These are phyloP conservation scores for Lucifuga dentata DNA, from an alignment of 2,113 vertebrate species.

Conservation along the genomic window DNA sequence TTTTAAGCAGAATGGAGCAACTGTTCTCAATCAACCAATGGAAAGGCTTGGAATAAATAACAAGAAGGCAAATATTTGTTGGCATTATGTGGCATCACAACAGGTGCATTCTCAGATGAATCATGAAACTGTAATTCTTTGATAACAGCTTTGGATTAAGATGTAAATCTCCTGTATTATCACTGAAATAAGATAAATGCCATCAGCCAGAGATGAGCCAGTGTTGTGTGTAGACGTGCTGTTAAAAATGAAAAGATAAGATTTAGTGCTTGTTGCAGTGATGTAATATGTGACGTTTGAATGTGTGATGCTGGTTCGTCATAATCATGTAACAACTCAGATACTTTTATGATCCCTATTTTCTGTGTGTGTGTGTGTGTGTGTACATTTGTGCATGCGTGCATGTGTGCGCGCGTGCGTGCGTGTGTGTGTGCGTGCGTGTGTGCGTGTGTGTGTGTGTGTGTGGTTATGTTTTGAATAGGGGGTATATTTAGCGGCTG, in stretches of 20 bases:
- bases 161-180: background rate
- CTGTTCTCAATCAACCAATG: background rate
- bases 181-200: background rate
- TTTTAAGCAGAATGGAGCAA: background rate
- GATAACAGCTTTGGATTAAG: background rate
- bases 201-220: background rate
- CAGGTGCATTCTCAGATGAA: background rate
- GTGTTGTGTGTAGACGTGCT: background rate
- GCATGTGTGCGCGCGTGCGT: constrained; percentile 15
- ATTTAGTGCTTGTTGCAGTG: background rate
- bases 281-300: constrained; percentile 14
- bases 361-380: constrained; percentile 18
- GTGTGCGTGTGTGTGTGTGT: constrained; percentile 7
- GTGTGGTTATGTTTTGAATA: constrained; percentile 36
- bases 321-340: constrained; percentile 15
- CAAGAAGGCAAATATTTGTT: background rate
- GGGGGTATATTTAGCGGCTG: constrained; percentile 75
- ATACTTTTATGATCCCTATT: too few species aligned
- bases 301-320: background rate
- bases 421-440: constrained; percentile 30
- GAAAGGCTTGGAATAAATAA: background rate
- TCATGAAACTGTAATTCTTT: background rate
- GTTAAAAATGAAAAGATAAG: background rate
- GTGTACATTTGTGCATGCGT: too few species aligned
- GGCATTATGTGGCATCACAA: background rate